phyloP scores from a whole-genome alignment of 2,113 vertebrate species.

The Callipepla squamata region DNA sequence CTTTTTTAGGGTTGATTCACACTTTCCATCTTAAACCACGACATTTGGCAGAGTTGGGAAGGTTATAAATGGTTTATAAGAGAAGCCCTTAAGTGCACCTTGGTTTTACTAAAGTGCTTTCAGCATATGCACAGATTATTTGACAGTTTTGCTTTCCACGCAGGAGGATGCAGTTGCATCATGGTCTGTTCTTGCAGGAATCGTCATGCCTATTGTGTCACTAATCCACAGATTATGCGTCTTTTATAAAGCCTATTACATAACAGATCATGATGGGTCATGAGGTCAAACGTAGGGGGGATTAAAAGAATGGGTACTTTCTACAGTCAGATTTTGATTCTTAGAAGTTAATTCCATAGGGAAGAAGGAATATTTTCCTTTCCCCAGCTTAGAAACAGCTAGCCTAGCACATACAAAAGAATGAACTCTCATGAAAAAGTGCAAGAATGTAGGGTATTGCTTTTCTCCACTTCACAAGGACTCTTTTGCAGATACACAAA shows the following conservation, averaged over 20 bases:
- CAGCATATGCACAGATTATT: slow-evolving; percentile 15
- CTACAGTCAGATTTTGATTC: not conserved
- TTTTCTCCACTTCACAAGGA: not conserved
- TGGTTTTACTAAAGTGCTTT: not conserved
- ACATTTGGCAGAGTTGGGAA: not conserved
- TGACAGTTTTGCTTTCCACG: not conserved
- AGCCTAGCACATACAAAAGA: not conserved
- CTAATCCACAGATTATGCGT: slow-evolving; percentile 41
- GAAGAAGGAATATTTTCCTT: not conserved
- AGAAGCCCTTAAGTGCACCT: not conserved
- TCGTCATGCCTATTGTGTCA: not conserved
- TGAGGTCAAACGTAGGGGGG: not conserved
- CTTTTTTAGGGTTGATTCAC: not conserved
- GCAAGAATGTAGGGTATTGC: not conserved
- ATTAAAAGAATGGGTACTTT: slow-evolving; percentile 11
- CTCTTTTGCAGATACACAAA: not conserved
- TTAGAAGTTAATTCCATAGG: not conserved
- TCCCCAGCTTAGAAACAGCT: not conserved
- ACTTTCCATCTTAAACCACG: not conserved
- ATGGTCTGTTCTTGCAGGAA: not conserved
- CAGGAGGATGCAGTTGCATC: not conserved
- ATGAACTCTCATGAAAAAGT: not conserved
- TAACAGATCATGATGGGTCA: slow-evolving; percentile 31
- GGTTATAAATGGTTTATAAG: slow-evolving; percentile 11
- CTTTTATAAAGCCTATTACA: slow-evolving; percentile 52